Conservation (phyloP, 1,140 invertebrate genomes). For the Formica selysi region DNA sequence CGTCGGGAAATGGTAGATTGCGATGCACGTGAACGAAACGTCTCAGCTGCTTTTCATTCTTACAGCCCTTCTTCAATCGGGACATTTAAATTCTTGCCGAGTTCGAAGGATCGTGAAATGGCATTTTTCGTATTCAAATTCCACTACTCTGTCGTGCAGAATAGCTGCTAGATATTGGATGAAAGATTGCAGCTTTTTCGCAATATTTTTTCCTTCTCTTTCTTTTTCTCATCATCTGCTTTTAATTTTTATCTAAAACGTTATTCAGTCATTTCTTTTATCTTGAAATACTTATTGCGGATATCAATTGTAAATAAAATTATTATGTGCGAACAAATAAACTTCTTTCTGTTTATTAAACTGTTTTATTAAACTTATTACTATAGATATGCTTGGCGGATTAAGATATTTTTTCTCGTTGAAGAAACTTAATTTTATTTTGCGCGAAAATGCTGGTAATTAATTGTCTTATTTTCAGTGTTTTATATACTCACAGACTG, state of each 20-base stretch:
- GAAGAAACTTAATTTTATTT: constrained; percentile 7
- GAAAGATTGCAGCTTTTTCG: background rate
- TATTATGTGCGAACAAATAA: background rate
- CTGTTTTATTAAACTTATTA: background rate
- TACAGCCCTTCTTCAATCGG: constrained; percentile 6
- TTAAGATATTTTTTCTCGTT: constrained; percentile 4
- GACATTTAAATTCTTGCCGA: constrained; percentile 7
- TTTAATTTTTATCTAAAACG: background rate
- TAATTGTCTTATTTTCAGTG: constrained; percentile 28
- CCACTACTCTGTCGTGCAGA: background rate
- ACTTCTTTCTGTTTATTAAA: background rate
- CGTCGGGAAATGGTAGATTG: background rate
- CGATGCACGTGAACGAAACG: background rate
- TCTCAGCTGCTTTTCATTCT: background rate
- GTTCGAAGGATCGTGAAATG: background rate
- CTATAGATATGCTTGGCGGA: background rate
- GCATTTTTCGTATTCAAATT: background rate
- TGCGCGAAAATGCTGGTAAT: constrained; percentile 8
- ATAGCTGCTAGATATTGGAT: background rate
- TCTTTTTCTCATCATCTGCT: background rate
- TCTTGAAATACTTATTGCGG: background rate
- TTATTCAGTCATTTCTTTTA: background rate
- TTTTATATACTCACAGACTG: background rate
- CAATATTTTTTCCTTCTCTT: background rate
- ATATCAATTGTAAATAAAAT: background rate